Evolutionary conservation across 1,140 invertebrate genomes (phyloP).

Genomic region (Melitaea cinxia): DNA sequence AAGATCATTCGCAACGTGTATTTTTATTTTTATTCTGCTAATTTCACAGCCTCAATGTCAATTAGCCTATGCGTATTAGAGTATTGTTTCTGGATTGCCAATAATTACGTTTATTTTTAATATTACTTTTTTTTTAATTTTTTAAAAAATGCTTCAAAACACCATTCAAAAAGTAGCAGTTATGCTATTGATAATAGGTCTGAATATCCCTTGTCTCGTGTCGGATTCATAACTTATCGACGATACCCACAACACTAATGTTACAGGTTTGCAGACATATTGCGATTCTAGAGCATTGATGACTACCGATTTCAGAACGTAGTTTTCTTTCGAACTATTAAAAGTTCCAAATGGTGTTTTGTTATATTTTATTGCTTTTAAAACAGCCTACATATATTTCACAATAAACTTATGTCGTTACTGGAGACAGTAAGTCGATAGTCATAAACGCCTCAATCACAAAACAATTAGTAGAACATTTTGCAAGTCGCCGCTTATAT

Average conservation of each 20-base stretch:
- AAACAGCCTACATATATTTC: slow-evolving; percentile 30
- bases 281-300: slow-evolving; percentile 39
- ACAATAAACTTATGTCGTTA: slow-evolving; percentile 20
- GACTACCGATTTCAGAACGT: slow-evolving; percentile 37
- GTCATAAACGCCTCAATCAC: slow-evolving; percentile 50
- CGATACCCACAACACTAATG: slow-evolving; percentile 46
- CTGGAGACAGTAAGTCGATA: slow-evolving; percentile 29
- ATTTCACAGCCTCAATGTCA: slow-evolving; percentile 80
- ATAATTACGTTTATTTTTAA: slow-evolving; percentile 74
- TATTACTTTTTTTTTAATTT: slow-evolving; percentile 62
- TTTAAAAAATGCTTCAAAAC: slow-evolving; percentile 80
- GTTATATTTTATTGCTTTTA: slow-evolving; percentile 29
- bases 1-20: slow-evolving; percentile 75
- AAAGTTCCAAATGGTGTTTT: slow-evolving; percentile 36
- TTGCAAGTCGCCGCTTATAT: slow-evolving; percentile 68
- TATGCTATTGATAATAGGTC: slow-evolving; percentile 75
- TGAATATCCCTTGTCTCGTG: slow-evolving; percentile 68
- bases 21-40: slow-evolving; percentile 78
- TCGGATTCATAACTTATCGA: slow-evolving; percentile 56
- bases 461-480: slow-evolving; percentile 71
- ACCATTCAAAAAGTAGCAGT: slow-evolving; percentile 79
- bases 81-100: slow-evolving; percentile 80
- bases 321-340: slow-evolving; percentile 20
- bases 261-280: slow-evolving; percentile 48
- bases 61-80: slow-evolving; percentile 81